Evolutionary conservation across 2,888 invertebrate genomes (phyloP), one percentile per base, ranked within the genome.

Genomic region (Meteorus cinctellus): DNA sequence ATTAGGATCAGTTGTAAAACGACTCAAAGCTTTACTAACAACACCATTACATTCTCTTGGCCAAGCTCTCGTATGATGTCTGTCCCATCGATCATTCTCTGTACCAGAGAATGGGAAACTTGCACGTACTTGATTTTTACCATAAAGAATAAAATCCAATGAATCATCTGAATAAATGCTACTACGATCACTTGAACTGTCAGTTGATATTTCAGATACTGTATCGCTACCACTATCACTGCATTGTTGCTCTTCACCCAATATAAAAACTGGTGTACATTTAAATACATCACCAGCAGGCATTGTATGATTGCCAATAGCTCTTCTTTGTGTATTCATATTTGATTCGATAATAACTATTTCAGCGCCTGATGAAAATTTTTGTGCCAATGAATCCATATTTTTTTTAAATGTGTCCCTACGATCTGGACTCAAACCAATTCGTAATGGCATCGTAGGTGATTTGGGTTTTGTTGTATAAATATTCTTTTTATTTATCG

Each of bases 161-260:
- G 90, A 90, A 74, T 91, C 91, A 79, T 91, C 91, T 29, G 91
- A 91, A 72, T 91, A 91, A 72, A 91, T 91, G 81, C 90, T 90
- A 72, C 91, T 91, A 5, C 91, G 88, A 79, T 91, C 91, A 81
- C 91, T 90, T 70, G 90, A 90, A 34, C 91, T 91, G 81, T 91
- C 91, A n/a, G 91, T 90, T 16, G 91, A 91, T 82, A 91, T 90
- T 81, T 91, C 91, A 29, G 90, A 90, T 4, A 91, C 88, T 1
- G 90, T 90, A 79, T 91, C 91, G 78, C 91, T 91, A 73, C 90
- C 90, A 74, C 90, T 90, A 83, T 91, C 91, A 82, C 87, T 88
- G 68, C 82, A 81, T 14, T 79, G 81, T 55, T 88, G 88, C 69
- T 87, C 86, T 72, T 90, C 90, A 34, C 90, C 90, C 2, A 90